Conservation (phyloP, 2,888 invertebrate genomes). For the Lasioglossum calceatum region DNA sequence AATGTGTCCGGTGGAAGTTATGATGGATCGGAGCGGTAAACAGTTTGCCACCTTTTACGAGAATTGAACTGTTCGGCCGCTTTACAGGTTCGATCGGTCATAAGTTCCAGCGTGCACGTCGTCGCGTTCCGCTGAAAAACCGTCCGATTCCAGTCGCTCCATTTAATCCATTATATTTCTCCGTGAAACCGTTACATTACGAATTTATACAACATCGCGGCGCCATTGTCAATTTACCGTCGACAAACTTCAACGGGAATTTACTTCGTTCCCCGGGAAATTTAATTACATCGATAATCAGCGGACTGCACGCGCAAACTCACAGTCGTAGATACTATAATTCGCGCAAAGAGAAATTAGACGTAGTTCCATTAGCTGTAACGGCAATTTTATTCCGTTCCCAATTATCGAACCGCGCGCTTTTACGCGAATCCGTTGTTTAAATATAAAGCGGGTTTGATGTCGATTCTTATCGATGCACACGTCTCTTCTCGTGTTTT, state of each 20-base stretch:
- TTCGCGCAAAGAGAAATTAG: neutral
- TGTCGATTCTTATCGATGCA: neutral
- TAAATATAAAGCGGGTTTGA: neutral
- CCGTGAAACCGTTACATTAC: neutral
- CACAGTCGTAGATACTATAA: neutral
- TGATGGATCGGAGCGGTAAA: constrained; percentile 21
- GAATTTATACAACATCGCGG: neutral
- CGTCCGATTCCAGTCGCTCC: neutral
- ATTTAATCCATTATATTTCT: constrained; percentile 1
- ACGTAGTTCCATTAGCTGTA: neutral
- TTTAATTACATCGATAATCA: neutral
- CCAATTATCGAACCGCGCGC: neutral
- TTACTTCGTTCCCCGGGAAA: neutral
- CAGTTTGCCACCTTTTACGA: constrained; percentile 1
- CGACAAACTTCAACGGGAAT: neutral
- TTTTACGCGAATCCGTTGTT: neutral
- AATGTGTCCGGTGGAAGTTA: constrained; percentile 4
- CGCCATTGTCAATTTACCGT: neutral
- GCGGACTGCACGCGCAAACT: neutral
- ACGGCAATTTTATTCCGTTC: neutral
- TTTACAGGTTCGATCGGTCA: constrained; percentile 16
- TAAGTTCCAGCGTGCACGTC: neutral
- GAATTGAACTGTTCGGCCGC: neutral
- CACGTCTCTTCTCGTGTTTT: neutral
- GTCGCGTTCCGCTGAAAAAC: neutral